Evolutionary conservation across 2,888 invertebrate genomes (phyloP).

Genomic region (Lasius platythorax): DNA sequence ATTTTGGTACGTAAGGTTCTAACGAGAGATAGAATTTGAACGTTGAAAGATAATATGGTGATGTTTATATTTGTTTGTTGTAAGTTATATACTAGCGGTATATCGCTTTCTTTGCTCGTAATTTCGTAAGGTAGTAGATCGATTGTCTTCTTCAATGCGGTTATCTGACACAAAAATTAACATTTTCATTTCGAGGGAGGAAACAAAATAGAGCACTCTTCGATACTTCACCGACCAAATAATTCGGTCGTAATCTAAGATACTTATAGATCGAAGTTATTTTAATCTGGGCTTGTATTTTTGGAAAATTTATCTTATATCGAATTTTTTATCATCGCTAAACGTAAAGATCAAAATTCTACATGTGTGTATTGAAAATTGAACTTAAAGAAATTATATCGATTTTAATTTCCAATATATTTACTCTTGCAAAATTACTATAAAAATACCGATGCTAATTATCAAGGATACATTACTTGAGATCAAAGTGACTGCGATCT

Average conservation of each 20-base stretch:
- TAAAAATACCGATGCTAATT: neutral
- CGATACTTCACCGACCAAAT: slow-evolving; percentile 58
- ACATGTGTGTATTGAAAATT: neutral
- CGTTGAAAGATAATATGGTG: slow-evolving; percentile 29
- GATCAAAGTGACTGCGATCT: slow-evolving; percentile 36
- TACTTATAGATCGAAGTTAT: slow-evolving; percentile 38
- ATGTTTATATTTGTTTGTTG: slow-evolving; percentile 51
- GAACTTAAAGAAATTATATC: neutral
- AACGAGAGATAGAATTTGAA: slow-evolving; percentile 45
- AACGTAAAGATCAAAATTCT: neutral
- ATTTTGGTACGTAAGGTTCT: slow-evolving; percentile 68
- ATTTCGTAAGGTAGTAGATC: slow-evolving; percentile 29
- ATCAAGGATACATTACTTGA: neutral
- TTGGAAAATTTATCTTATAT: slow-evolving; percentile 1
- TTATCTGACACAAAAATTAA: neutral
- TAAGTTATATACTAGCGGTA: slow-evolving; percentile 24
- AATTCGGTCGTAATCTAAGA: slow-evolving; percentile 70
- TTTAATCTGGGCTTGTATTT: slow-evolving; percentile 20
- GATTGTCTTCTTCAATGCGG: slow-evolving; percentile 30
- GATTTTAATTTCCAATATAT: neutral
- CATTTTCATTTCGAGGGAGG: neutral
- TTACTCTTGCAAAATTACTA: neutral
- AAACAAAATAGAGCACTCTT: slow-evolving; percentile 37
- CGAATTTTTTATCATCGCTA: neutral
- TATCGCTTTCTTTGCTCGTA: slow-evolving; percentile 22